phyloP scores from a whole-genome alignment of 2,888 invertebrate species.

The Tetanocera ferruginea region DNA sequence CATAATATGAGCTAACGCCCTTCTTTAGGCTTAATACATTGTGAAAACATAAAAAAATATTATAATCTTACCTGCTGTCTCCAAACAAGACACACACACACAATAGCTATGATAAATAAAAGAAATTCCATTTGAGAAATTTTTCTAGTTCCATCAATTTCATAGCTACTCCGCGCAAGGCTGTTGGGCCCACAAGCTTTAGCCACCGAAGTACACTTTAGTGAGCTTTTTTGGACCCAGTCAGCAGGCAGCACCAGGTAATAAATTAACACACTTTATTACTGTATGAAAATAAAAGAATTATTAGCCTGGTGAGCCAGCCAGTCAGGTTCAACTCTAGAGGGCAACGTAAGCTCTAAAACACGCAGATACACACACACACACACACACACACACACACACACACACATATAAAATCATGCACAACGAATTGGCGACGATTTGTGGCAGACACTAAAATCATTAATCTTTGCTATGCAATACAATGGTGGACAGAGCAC shows the following conservation, averaged over 20 bases:
- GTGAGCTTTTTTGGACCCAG: constrained; percentile 15
- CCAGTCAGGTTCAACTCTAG: neutral
- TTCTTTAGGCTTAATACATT: too few relatives aligned
- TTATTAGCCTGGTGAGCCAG: constrained; percentile 18
- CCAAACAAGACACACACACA: too few relatives aligned
- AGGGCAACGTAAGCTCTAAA: neutral
- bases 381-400: constrained; percentile 18
- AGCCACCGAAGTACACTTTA: constrained; percentile 27
- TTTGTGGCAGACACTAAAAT: constrained; percentile 16
- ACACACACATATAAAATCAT: neutral
- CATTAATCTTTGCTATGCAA: constrained; percentile 18
- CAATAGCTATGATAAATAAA: neutral
- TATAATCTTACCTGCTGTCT: too few relatives aligned
- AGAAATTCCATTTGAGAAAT: neutral
- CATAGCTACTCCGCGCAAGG: neutral
- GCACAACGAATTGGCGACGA: constrained; percentile 15
- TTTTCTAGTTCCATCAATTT: neutral
- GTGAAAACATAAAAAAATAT: too few relatives aligned
- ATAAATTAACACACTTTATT: constrained; percentile 41
- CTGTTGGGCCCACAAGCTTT: neutral
- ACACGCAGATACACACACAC: neutral
- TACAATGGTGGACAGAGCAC: constrained; percentile 3
- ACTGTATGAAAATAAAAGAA: constrained; percentile 20
- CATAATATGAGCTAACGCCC: too few relatives aligned
- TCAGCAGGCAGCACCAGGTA: neutral